These are phyloP conservation scores for Parelbella ahira DNA, from an alignment of 2,888 invertebrate genomes.

Conservation along the genomic window DNA sequence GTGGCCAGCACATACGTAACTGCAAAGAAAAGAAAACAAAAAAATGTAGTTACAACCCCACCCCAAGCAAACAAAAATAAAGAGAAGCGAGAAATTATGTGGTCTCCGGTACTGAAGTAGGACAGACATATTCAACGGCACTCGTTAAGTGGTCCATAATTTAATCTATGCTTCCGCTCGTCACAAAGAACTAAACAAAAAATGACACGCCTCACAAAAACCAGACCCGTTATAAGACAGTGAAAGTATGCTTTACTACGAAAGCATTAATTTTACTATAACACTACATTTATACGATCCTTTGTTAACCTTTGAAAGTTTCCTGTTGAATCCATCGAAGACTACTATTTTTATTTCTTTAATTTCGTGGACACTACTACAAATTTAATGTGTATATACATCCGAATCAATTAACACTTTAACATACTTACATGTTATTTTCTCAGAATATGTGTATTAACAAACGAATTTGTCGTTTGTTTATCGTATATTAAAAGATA, in stretches of 20 bases:
- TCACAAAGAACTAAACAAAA: constrained; percentile 42
- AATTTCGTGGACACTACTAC: too few relatives aligned
- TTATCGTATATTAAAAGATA: too few relatives aligned
- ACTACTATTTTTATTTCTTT: too few relatives aligned
- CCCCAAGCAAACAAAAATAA: constrained; percentile 26
- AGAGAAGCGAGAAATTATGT: constrained; percentile 36
- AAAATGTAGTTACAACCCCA: constrained; percentile 47
- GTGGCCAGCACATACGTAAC: constrained; percentile 61
- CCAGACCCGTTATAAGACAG: constrained; percentile 47
- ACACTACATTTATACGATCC: too few relatives aligned
- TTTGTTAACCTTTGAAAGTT: too few relatives aligned
- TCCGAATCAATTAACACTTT: too few relatives aligned
- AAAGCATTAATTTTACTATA: constrained; percentile 32
- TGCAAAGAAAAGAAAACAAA: constrained; percentile 76
- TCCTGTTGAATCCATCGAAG: too few relatives aligned
- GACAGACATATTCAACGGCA: constrained; percentile 42
- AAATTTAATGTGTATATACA: too few relatives aligned
- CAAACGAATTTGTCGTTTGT: too few relatives aligned
- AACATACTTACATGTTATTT: too few relatives aligned
- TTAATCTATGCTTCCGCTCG: constrained; percentile 43
- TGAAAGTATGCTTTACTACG: constrained; percentile 40
- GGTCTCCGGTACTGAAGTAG: constrained; percentile 33
- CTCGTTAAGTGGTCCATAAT: constrained; percentile 41
- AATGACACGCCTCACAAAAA: constrained; percentile 26
- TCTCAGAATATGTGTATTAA: too few relatives aligned